Evolutionary conservation across 2,113 vertebrate species (phyloP), one percentile per base, ranked within the genome.

Genomic region (Turnix velox): DNA sequence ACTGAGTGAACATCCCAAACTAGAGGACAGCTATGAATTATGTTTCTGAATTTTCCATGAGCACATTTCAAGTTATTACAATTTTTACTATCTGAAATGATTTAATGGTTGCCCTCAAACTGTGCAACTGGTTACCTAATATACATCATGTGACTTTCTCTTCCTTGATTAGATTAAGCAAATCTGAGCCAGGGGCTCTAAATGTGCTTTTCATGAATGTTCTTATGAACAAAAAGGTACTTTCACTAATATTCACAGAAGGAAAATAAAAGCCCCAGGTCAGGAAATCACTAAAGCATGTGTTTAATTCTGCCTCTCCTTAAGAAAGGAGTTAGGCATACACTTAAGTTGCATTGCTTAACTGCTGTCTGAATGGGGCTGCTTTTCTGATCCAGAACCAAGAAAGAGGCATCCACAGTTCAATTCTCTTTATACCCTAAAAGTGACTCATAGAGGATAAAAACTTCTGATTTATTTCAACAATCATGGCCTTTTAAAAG

Each of bases 231-330:
- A 96, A 92, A 96, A 96, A 94, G 88, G 95, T 92, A 90, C 93
- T 96, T 94, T 96, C 83, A 96, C 94, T 80, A 87, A 95, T 94
- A 96, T 95, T 92, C 94, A 88, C 94, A 93, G 86, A 94, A 96
- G 88, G 86, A 95, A 96, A 96, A 93, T 96, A 96, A 94, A 93
- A 96, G 81, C 88, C 66, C 18, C 73, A 91, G 86, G 91, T 94
- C 94, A 93, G 95, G 95, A 96, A 96, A 95, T 94, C 94, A 92
- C 94, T 93, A 88, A 94, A 95, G 88, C 87, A 82, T 89, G 92
- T 94, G 84, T 85, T 94, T 95, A 96, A 96, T 96, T 94, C 81
- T 88, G 87, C 42, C 49, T 31, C 69, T 93, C 66, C 71, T 88
- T 81, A 87, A 92, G 87, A 87, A 79, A 84, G 67, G 66, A 92